Evolutionary conservation across 2,797 vertebrate genomes (phyloP), one percentile per base, ranked within the genome.

Genomic region (Amazona finschi): DNA sequence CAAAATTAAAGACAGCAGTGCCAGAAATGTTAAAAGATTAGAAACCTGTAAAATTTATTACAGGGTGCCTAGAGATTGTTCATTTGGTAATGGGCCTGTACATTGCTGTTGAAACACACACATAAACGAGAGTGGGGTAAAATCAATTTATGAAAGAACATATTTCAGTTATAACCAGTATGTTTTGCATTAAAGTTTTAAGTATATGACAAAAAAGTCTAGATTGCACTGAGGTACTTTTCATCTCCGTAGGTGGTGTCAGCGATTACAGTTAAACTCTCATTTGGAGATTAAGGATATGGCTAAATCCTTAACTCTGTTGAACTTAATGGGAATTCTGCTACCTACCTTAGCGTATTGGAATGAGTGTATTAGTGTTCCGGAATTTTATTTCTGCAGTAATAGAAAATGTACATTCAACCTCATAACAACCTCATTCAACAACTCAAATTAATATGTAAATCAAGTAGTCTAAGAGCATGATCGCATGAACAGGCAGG

Each of bases 11-110:
- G 47, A 86, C 22, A 75, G 43, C 33, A 60, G 20, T 76, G 76
- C n/a, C 77, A 88, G 66, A 93, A 86, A 78, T 9, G 24, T 50
- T 90, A 58, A 90, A 82, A 82, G n/a, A 92, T 86, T 84, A 88
- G 57, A 83, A 93, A 87, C 25, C 8, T 47, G 27, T 71, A 71
- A 79, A 91, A 95, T 94, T 95, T 94, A 91, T 94, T 86, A 91
- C 57, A 76, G 43, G 8, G 13, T 86, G 71, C 43, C 65, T 76
- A 76, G 70, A 90, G 69, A 67, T 70, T 79, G 70, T 44, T 91
- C 73, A 88, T 95, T 91, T 82, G 78, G 52, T 82, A 95, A 95
- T 86, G 66, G 24, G 25, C 71, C 85, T 58, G n/a, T 43, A 66
- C 44, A 64, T 38, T 47, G 75, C 44, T 85, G 69, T 39, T 5